These are phyloP conservation scores for Bombus soroeensis DNA, from an alignment of 1,140 invertebrate species.

Conservation along the genomic window DNA sequence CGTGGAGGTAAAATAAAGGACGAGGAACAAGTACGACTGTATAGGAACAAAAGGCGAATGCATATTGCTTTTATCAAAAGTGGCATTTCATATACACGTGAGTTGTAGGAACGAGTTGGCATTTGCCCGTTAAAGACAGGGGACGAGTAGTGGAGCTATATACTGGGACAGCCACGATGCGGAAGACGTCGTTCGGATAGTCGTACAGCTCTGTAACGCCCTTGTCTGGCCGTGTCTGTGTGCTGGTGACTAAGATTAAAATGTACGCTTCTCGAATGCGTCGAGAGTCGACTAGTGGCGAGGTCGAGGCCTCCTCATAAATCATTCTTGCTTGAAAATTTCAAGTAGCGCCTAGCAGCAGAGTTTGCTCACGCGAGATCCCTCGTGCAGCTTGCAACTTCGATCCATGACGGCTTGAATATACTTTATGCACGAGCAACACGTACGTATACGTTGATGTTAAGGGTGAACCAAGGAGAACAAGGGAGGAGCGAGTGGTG, in stretches of 20 bases:
- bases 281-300: slow-evolving; percentile 62
- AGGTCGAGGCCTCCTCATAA: slow-evolving; percentile 66
- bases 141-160: no score
- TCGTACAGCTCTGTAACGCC: slow-evolving; percentile 35
- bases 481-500: neutral
- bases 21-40: neutral
- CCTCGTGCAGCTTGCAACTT: slow-evolving; percentile 22
- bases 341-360: slow-evolving; percentile 55
- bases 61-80: neutral
- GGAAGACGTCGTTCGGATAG: slow-evolving; percentile 38
- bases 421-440: neutral
- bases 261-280: slow-evolving; percentile 64
- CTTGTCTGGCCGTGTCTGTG: slow-evolving; percentile 17
- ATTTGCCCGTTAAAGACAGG: slow-evolving; percentile 17
- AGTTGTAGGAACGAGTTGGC: neutral
- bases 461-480: neutral
- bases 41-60: neutral
- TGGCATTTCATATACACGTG: slow-evolving; percentile 10
- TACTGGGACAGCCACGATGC: neutral
- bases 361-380: slow-evolving; percentile 24
- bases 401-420: slow-evolving; percentile 1
- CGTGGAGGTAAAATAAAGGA: neutral
- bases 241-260: slow-evolving; percentile 64
- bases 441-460: neutral
- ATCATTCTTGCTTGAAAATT: slow-evolving; percentile 66